Evolutionary conservation across 2,113 vertebrate species (phyloP), one percentile per base, ranked within the genome.

Genomic region (Myotis lucifugus): DNA sequence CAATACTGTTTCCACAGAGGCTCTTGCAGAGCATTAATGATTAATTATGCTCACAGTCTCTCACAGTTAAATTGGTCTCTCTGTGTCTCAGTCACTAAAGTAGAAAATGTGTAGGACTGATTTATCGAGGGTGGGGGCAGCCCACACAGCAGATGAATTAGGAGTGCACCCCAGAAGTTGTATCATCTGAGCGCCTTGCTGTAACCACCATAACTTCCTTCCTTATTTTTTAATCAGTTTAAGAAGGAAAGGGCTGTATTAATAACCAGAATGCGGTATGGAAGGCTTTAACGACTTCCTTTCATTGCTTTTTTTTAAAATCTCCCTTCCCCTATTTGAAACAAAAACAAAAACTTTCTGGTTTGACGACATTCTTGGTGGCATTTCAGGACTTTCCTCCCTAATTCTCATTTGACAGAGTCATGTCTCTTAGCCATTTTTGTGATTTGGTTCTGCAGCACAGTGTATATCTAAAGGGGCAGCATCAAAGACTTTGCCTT

Each of bases 221-320:
- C 89, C 83, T 89, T 91, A 34, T 94, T 86, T 82, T 77, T 97
- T 42, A 92, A 87, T 94, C 72, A 86, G 25, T 52, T 77, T 90
- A 92, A 91, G 59, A 67, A 93, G 48, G 25, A 79, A 64, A 72
- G 32, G 72, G 27, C 64, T 29, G 4, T 74, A 25, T 93, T 95
- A 90, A 70, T 73, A 92, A 85, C 42, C 27, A 70, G 67, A 88
- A 67, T 95, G 34, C 7, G 50, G 40, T 73, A 23, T 81, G 48
- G 77, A 72, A 85, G 72, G 9, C 59, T 79, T 95, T 73, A 72
- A 96, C 56, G 29, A 88, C 74, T 96, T 96, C 90, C 88, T 90
- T 61, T 85, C 46, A 87, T 81, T 10, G 2, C 46, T 11, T 61
- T 89, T 61, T 89, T 61, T 89, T 79, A 72, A 72, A 73, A 79